Percentiles rank a stretch among this genome's conserved stretches.
phyloP scores from a whole-genome alignment of 2,797 vertebrate species.

The Naso thynnoides region DNA sequence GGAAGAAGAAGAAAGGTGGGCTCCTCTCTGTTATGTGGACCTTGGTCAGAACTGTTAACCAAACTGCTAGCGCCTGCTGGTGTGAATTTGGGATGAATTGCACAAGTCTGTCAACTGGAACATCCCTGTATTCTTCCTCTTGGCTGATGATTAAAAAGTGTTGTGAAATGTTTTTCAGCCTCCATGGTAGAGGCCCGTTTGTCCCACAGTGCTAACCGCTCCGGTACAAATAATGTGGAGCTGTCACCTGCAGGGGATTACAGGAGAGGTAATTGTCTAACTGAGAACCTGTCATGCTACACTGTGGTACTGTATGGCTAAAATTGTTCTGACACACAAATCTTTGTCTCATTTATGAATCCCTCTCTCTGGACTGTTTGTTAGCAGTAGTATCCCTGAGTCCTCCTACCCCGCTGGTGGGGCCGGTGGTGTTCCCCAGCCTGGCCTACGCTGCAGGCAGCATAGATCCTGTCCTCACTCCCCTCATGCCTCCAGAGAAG shows the following conservation, averaged over 20 bases:
- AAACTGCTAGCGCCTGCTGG: constrained; percentile 14
- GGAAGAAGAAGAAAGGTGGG: constrained; percentile 88
- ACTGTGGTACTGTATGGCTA: background rate
- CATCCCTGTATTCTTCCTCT: constrained; percentile 47
- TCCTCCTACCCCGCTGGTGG: constrained; percentile 56
- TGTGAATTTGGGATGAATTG: constrained; percentile 42
- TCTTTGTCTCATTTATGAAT: background rate
- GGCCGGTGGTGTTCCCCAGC: constrained; percentile 66
- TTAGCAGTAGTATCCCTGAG: constrained; percentile 71
- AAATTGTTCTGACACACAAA: background rate
- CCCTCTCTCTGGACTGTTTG: constrained; percentile 29
- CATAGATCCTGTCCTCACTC: constrained; percentile 81
- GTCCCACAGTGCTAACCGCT: constrained; percentile 69
- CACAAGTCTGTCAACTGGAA: constrained; percentile 65
- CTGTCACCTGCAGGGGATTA: constrained; percentile 83
- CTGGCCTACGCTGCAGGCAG: constrained; percentile 67
- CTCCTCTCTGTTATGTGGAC: constrained; percentile 40
- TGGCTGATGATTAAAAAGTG: constrained; percentile 69
- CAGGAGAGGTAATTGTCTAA: constrained; percentile 79
- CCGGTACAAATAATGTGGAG: constrained; percentile 73
- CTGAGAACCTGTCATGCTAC: constrained; percentile 9
- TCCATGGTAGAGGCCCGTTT: constrained; percentile 79
- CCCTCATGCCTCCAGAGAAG: constrained; percentile 88
- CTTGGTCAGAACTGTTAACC: constrained; percentile 60
- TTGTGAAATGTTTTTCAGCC: constrained; percentile 77